phyloP scores from a whole-genome alignment of 2,113 vertebrate species.

The Canis aureus region DNA sequence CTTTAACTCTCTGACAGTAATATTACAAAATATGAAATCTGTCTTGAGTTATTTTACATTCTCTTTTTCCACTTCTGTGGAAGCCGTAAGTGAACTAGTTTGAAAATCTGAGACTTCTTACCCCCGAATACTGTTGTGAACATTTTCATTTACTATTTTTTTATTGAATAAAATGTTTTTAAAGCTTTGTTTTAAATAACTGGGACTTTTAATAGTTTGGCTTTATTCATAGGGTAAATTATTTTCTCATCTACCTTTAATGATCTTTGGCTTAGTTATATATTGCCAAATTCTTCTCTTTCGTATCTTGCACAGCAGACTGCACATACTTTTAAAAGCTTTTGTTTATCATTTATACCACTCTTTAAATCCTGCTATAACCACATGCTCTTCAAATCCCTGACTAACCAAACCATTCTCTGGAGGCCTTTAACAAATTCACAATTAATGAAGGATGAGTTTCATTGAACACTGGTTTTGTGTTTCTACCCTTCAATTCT shows the following conservation, averaged over 20 bases:
- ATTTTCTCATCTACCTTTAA: slow-evolving; percentile 55
- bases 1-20: slow-evolving; percentile 58
- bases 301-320: background rate
- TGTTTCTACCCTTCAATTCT: slow-evolving; percentile 35
- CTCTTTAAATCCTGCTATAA: slow-evolving; percentile 52
- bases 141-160: slow-evolving; percentile 35
- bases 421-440: slow-evolving; percentile 39
- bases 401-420: background rate
- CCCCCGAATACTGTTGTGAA: slow-evolving; percentile 15
- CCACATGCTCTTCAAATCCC: slow-evolving; percentile 30
- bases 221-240: slow-evolving; percentile 37
- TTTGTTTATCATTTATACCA: slow-evolving; percentile 69
- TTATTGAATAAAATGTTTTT: slow-evolving; percentile 30
- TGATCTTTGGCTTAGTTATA: slow-evolving; percentile 40
- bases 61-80: background rate
- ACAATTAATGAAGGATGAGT: slow-evolving; percentile 44
- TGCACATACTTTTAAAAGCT: slow-evolving; percentile 55
- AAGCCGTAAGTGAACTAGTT: slow-evolving; percentile 48
- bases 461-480: slow-evolving; percentile 39
- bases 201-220: background rate
- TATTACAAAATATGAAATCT: slow-evolving; percentile 63
- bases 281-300: slow-evolving; percentile 39
- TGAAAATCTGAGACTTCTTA: slow-evolving; percentile 59
- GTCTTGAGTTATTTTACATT: slow-evolving; percentile 59
- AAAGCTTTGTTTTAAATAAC: slow-evolving; percentile 55